A percentile compares a stretch with the other conserved stretches of the same genome.
These are phyloP conservation scores for Trididemnum clinides DNA, from an alignment of 23 tunicate species.

Conservation along the genomic window DNA sequence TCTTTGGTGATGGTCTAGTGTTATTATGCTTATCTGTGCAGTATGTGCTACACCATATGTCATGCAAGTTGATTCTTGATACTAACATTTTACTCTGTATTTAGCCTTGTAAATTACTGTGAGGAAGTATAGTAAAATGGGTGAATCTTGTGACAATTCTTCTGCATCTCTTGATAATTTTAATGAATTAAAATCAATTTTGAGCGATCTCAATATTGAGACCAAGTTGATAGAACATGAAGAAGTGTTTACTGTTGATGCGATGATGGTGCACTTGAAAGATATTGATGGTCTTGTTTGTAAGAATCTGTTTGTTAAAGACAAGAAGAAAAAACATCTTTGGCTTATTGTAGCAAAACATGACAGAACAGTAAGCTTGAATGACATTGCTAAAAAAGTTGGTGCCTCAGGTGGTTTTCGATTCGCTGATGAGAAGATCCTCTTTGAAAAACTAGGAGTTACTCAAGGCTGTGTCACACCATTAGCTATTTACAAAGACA, in stretches of 20 bases:
- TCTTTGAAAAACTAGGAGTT: constrained; percentile 71
- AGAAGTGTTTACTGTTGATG: constrained; percentile 92
- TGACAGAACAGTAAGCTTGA: constrained; percentile 42
- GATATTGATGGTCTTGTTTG: constrained; percentile 69
- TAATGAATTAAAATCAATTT: neutral
- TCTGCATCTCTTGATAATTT: no score
- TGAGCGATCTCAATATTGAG: constrained; percentile 15
- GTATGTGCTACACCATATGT: no score
- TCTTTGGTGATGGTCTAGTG: no score
- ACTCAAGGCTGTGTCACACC: constrained; percentile 92
- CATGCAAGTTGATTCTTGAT: no score
- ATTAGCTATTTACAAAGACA: constrained; percentile 58
- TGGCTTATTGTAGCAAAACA: constrained; percentile 82
- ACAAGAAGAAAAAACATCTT: constrained; percentile 77
- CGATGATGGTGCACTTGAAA: constrained; percentile 79
- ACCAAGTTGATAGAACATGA: constrained; percentile 25
- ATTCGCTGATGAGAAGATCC: constrained; percentile 77
- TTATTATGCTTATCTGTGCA: no score
- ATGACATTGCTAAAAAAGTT: constrained; percentile 57
- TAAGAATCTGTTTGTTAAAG: constrained; percentile 84
- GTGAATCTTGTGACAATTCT: no score
- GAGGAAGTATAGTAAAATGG: no score
- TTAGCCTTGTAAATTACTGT: no score
- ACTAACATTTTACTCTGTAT: no score
- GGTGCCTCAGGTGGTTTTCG: constrained; percentile 70